These are phyloP conservation scores for Pocillopora meandrina DNA, from an alignment of 92 coral and sea anemone species.

Conservation along the genomic window DNA sequence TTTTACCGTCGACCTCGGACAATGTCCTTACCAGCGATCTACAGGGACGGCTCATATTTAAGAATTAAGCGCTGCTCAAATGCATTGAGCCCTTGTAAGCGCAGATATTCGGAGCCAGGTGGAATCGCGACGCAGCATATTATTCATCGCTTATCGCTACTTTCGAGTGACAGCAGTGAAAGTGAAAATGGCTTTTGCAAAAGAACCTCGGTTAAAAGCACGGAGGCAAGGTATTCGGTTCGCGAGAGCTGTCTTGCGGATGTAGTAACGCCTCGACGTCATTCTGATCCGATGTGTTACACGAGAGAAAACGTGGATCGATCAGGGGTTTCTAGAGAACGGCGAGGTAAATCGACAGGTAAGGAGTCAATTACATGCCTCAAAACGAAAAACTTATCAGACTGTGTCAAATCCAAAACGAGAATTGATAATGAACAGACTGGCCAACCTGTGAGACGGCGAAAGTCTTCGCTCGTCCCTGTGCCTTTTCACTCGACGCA, in stretches of 20 bases:
- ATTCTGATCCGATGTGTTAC: conserved; percentile 59
- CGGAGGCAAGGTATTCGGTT: neutral
- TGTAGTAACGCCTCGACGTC: conserved; percentile 33
- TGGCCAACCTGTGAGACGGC: neutral
- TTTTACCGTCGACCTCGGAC: conserved; percentile 59
- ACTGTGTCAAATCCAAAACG: neutral
- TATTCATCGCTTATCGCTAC: conserved; percentile 39
- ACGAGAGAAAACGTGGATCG: conserved; percentile 3
- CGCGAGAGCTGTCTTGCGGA: conserved; percentile 13
- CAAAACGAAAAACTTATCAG: conserved; percentile 14
- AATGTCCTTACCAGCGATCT: conserved; percentile 74
- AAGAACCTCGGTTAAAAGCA: conserved; percentile 17
- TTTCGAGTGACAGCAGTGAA: conserved; percentile 33
- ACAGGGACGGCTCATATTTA: conserved; percentile 82
- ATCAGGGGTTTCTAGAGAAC: conserved; percentile 7
- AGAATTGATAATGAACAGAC: conserved; percentile 1
- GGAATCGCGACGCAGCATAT: conserved; percentile 21
- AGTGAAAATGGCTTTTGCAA: conserved; percentile 27
- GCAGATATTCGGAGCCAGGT: conserved; percentile 68
- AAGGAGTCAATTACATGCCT: conserved; percentile 9
- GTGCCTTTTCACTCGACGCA: conserved; percentile 41
- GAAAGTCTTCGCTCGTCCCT: conserved; percentile 62
- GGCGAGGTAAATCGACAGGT: neutral
- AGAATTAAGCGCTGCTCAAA: conserved; percentile 49
- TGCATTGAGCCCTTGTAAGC: conserved; percentile 21